phyloP scores from a whole-genome alignment of 2,113 vertebrate genomes.

The Centropus bengalensis region DNA sequence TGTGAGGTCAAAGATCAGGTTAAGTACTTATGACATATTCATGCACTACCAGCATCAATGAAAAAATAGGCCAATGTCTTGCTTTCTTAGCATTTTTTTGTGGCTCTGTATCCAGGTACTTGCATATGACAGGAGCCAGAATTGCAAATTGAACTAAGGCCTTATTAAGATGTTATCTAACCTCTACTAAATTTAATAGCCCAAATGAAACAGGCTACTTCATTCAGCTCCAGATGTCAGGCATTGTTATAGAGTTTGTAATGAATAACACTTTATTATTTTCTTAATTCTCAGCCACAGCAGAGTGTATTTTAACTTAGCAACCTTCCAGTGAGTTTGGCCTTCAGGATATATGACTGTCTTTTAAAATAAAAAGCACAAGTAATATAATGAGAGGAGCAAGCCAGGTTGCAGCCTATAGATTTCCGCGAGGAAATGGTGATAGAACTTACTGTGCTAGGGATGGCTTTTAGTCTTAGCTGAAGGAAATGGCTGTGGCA shows the following conservation, averaged over 20 bases:
- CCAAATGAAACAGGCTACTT: background rate
- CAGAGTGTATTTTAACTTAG: background rate
- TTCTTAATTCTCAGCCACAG: background rate
- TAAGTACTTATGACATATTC: fast-evolving
- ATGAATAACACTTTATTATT: background rate
- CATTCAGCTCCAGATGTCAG: background rate
- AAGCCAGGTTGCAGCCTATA: background rate
- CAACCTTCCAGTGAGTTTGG: background rate
- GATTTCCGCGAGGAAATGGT: background rate
- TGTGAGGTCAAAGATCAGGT: background rate
- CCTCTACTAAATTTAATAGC: background rate
- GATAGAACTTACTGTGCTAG: background rate
- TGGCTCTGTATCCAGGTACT: background rate
- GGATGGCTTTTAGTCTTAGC: background rate
- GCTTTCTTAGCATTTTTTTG: background rate
- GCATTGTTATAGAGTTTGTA: background rate
- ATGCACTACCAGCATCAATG: too few species aligned
- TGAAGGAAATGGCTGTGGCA: constrained; percentile 16
- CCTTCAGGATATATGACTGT: background rate
- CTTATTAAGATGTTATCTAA: background rate
- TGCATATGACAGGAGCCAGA: background rate
- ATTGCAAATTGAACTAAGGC: background rate
- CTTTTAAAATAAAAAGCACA: background rate
- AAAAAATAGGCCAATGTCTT: background rate
- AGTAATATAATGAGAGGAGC: background rate